Evolutionary conservation across 2,797 vertebrate species (phyloP).

Genomic region (Cynopterus sphinx): DNA sequence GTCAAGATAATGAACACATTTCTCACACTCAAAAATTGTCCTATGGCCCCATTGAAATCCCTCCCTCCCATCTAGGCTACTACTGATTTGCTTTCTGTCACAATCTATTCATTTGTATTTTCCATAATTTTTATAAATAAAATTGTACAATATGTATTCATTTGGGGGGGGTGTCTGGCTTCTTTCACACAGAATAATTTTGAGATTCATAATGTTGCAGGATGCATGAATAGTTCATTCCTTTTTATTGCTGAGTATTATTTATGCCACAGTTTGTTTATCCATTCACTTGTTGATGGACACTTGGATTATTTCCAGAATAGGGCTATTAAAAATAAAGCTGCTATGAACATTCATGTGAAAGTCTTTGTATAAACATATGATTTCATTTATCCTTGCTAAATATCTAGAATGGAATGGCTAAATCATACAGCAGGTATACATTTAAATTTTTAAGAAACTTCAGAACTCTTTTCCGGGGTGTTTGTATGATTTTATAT

Average conservation of each 20-base stretch:
- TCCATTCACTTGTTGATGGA: constrained; percentile 22
- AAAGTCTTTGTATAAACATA: not conserved
- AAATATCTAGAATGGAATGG: not conserved
- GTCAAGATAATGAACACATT: not conserved
- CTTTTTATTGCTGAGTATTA: not conserved
- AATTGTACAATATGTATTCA: not conserved
- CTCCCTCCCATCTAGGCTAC: not conserved
- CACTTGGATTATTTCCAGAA: constrained; percentile 50
- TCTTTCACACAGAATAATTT: not conserved
- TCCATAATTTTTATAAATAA: not conserved
- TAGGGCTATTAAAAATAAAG: constrained; percentile 22
- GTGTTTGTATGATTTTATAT: not conserved
- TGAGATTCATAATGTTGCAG: not conserved
- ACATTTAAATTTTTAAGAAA: constrained; percentile 38
- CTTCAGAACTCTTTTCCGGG: not conserved
- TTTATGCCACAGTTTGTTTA: not conserved
- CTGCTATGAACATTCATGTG: not conserved
- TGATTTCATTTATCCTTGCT: not conserved
- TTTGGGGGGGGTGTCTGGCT: not conserved
- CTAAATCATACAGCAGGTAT: not conserved
- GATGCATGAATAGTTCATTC: not conserved
- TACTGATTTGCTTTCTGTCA: not conserved
- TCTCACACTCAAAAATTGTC: not conserved
- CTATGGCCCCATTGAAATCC: not conserved
- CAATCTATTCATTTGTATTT: not conserved